Evolutionary conservation across 2,888 invertebrate genomes (phyloP), one percentile per base, ranked within the genome.

Genomic region (Thereva unica): DNA sequence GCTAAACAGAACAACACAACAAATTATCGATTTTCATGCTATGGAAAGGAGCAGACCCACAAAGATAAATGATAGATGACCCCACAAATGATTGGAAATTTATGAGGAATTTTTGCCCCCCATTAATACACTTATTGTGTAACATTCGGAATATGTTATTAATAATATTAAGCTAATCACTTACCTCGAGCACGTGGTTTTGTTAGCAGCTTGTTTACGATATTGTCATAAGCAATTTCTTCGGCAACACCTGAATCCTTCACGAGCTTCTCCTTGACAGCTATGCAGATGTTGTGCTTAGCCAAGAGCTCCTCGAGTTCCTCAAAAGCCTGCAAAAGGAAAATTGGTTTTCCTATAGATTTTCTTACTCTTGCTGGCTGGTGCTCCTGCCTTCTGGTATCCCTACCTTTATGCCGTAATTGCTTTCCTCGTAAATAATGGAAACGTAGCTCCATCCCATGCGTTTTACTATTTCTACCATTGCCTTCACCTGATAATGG

Each of bases 221-320:
- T 95, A 74, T 86, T 89, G 79, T 96, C 95, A 78, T 95, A 95
- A 50, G 91, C 91, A 7, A 85, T 86, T 76, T 94, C 93, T 72
- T 89, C 89, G 0, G 95, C 96, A 2, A 96, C 95, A 10, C 96
- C 97, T 0, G 96, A 96, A 81, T 97, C 97, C 78, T 97, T 97
- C 66, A 94, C 92, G 67, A 97, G 84, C 78, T 93, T 95, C 78
- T 96, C 96, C 76, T 96, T 96, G 64, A 93, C 89, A 1, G 97
- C 97, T 72, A 97, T 94, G 82, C 97, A 97, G 80, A 97, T 92
- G 71, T 90, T 88, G 78, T 91, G 86, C 72, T 89, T 87, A 1
- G 90, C 89, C 64, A 97, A 83, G 47, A 93, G 82, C 66, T 92
- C 92, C 78, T 96, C 95, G 71, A 97, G 82, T 76, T 95, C 96